Conservation (phyloP, 2,113 vertebrate genomes). For the Pelvicachromis taeniatus region DNA sequence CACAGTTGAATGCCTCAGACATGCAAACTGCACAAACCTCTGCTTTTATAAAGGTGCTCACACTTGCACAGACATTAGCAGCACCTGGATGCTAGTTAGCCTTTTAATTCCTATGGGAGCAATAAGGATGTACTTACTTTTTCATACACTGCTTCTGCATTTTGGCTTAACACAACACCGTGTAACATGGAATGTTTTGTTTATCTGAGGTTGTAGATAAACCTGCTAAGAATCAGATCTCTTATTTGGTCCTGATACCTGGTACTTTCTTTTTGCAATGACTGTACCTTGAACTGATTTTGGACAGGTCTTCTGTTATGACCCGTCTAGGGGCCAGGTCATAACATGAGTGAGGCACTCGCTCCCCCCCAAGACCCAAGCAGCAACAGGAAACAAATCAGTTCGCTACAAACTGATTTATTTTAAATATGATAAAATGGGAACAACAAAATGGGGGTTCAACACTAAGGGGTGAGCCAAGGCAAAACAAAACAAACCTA, state of each 20-base stretch:
- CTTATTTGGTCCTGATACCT: not conserved
- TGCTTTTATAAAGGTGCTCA: not conserved
- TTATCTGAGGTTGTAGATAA: not conserved
- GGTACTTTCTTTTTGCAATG: not conserved
- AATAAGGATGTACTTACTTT: not conserved
- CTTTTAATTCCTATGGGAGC: not conserved
- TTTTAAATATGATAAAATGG: too few relatives aligned
- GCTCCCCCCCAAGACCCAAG: too few relatives aligned
- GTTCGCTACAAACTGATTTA: too few relatives aligned
- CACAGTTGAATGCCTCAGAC: not conserved
- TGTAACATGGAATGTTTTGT: not conserved
- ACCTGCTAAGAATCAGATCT: not conserved
- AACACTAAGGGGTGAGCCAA: too few relatives aligned
- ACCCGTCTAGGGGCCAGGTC: too few relatives aligned
- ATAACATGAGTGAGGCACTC: too few relatives aligned
- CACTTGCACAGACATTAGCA: not conserved
- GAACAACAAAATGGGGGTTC: too few relatives aligned
- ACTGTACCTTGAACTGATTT: not conserved
- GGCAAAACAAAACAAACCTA: too few relatives aligned
- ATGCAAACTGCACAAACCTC: not conserved
- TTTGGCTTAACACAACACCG: not conserved
- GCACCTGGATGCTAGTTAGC: not conserved
- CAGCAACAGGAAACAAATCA: too few relatives aligned
- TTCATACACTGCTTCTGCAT: not conserved
- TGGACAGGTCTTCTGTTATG: not conserved